phyloP scores from a whole-genome alignment of 2,888 invertebrate species.

The Acleris literana region DNA sequence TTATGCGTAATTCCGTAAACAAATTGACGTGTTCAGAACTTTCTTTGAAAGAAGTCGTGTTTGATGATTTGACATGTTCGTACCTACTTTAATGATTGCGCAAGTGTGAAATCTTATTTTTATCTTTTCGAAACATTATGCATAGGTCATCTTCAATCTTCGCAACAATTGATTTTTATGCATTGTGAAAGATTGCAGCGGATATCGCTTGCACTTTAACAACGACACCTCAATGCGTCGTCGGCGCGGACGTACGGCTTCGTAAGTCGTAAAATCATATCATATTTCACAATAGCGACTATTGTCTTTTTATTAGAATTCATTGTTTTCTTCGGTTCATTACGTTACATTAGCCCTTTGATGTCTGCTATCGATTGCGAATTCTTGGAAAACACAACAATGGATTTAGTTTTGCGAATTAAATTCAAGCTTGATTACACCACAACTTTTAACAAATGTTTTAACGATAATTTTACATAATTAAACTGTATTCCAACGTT shows the following conservation, averaged over 20 bases:
- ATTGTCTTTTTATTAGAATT: constrained; percentile 72
- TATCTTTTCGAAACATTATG: too few relatives aligned
- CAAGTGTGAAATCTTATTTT: too few relatives aligned
- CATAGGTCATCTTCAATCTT: not conserved
- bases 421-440: constrained; percentile 21
- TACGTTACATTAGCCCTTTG: constrained; percentile 48
- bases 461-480: constrained; percentile 25
- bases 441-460: constrained; percentile 25
- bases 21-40: constrained; percentile 78
- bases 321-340: constrained; percentile 52
- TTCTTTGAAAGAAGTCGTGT: constrained; percentile 68
- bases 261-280: constrained; percentile 80
- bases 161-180: constrained; percentile 15
- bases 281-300: constrained; percentile 77
- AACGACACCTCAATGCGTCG: constrained; percentile 73
- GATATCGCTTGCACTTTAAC: constrained; percentile 64
- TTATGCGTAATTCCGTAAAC: constrained; percentile 82
- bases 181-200: constrained; percentile 24
- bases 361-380: constrained; percentile 40
- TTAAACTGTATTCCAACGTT: constrained; percentile 29
- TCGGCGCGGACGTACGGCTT: constrained; percentile 70
- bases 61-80: constrained; percentile 74
- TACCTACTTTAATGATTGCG: constrained; percentile 28
- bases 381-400: constrained; percentile 10
- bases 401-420: constrained; percentile 13